phyloP scores from a whole-genome alignment of 2,113 vertebrate genomes.

The Mus spicilegus region DNA sequence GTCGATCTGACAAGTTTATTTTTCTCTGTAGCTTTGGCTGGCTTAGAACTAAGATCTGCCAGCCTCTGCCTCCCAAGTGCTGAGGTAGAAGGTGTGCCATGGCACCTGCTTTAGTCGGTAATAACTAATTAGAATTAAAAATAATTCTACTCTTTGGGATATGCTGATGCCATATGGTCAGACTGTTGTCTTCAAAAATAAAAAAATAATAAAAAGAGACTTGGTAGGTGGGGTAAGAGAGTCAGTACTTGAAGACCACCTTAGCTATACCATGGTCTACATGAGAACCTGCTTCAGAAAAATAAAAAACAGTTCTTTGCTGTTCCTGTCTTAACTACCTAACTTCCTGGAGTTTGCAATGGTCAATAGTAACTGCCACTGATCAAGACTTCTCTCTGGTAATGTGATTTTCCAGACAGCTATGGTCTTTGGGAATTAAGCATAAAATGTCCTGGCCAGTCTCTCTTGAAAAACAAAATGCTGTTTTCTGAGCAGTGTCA shows the following conservation, averaged over 20 bases:
- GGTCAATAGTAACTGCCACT: not conserved
- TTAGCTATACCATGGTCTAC: not conserved
- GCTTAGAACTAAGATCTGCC: not conserved
- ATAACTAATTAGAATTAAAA: not conserved
- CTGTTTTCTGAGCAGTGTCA: not conserved
- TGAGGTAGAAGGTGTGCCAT: not conserved
- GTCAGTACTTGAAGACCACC: not conserved
- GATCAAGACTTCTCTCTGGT: constrained; percentile 15
- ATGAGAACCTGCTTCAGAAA: not conserved
- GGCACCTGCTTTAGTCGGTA: not conserved
- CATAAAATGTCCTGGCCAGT: constrained; percentile 29
- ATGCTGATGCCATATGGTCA: not conserved
- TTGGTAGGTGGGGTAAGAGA: not conserved
- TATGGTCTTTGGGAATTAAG: constrained; percentile 58
- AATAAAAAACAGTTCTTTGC: constrained; percentile 4
- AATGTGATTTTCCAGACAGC: constrained; percentile 5
- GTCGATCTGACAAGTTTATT: not conserved
- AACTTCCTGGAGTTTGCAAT: constrained; percentile 3
- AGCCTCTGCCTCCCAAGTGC: not conserved
- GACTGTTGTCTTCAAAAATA: not conserved
- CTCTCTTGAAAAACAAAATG: constrained; percentile 32
- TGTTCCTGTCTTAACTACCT: constrained; percentile 5
- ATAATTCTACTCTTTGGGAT: not conserved
- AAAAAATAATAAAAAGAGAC: not conserved
- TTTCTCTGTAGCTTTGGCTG: not conserved